Percentiles rank a stretch among this genome's conserved stretches.
Evolutionary conservation across 2,888 invertebrate genomes (phyloP).

Genomic region (Leptopilina myrica): DNA sequence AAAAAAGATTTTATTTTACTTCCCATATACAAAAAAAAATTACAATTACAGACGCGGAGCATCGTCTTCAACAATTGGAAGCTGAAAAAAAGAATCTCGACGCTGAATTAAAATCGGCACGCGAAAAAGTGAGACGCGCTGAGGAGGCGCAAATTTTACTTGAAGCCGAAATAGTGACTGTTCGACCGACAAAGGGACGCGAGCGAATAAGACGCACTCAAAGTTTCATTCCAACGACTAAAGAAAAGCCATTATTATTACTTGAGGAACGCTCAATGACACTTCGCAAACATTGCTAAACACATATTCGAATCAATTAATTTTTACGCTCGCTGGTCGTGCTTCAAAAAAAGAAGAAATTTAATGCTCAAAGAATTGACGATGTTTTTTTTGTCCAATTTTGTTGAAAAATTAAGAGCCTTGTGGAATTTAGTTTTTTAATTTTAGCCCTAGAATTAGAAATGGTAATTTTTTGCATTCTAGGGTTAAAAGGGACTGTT

Average conservation of each 20-base stretch:
- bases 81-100: slow-evolving; percentile 84
- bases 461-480: no score
- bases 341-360: no score
- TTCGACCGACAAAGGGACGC: slow-evolving; percentile 79
- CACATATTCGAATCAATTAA: neutral
- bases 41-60: slow-evolving; percentile 81
- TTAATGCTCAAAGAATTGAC: no score
- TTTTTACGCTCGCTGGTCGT: no score
- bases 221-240: slow-evolving; percentile 84
- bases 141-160: slow-evolving; percentile 81
- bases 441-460: no score
- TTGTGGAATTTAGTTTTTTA: no score
- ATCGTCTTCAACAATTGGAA: slow-evolving; percentile 84
- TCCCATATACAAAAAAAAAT: neutral
- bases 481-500: no score
- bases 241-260: slow-evolving; percentile 73
- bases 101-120: slow-evolving; percentile 83
- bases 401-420: no score
- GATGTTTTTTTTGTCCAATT: no score
- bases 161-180: slow-evolving; percentile 79
- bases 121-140: slow-evolving; percentile 83
- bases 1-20: neutral
- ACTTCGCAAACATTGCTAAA: slow-evolving; percentile 60
- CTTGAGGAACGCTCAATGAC: slow-evolving; percentile 55
- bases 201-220: slow-evolving; percentile 83